phyloP scores from a whole-genome alignment of 2,113 vertebrate genomes.

The Nycticorax nycticorax region DNA sequence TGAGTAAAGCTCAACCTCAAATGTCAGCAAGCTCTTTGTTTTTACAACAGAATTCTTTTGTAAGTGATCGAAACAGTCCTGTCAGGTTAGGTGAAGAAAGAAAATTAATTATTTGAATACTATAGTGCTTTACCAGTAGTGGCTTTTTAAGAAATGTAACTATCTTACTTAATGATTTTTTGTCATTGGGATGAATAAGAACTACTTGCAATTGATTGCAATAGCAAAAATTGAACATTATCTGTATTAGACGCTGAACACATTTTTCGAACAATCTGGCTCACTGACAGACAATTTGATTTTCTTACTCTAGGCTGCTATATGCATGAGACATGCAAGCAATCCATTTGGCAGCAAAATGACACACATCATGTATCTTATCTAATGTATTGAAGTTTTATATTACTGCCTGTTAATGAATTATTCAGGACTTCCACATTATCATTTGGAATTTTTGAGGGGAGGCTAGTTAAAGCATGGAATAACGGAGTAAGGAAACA shows the following conservation, averaged over 20 bases:
- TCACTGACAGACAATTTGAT: background rate
- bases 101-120: background rate
- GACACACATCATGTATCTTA: background rate
- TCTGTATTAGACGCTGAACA: background rate
- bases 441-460: background rate
- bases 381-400: background rate
- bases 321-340: background rate
- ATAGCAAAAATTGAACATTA: background rate
- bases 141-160: background rate
- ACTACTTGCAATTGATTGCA: background rate
- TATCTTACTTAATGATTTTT: background rate
- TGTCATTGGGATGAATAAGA: background rate
- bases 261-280: background rate
- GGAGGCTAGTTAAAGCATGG: background rate
- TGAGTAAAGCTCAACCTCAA: conserved; percentile 42
- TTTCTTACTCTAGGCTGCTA: background rate
- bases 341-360: background rate
- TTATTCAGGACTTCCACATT: background rate
- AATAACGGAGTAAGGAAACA: background rate
- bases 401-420: background rate
- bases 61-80: background rate
- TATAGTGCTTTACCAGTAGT: background rate
- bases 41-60: background rate
- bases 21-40: conserved; percentile 9
- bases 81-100: background rate